Conservation (phyloP, 2,888 invertebrate genomes). For the Andrena marginata region DNA sequence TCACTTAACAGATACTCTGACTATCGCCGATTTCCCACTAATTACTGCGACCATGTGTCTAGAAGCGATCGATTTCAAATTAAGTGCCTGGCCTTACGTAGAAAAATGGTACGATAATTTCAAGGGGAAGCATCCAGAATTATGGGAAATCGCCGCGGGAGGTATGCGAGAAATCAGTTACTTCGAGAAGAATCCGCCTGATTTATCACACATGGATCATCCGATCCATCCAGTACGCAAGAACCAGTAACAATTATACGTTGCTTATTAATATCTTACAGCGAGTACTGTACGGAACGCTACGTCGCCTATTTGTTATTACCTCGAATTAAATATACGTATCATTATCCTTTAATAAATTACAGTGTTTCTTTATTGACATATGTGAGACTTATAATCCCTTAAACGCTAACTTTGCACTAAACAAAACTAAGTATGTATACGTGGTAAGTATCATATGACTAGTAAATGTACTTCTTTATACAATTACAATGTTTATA, state of each 20-base stretch:
- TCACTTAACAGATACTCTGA: constrained; percentile 86
- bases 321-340: not conserved
- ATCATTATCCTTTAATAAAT: constrained; percentile 38
- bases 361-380: constrained; percentile 51
- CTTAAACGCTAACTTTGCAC: constrained; percentile 33
- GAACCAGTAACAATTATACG: constrained; percentile 52
- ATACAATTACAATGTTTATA: constrained; percentile 25
- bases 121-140: constrained; percentile 88
- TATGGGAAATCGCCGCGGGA: constrained; percentile 90
- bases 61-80: constrained; percentile 90
- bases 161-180: constrained; percentile 90
- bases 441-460: constrained; percentile 10
- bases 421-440: constrained; percentile 17
- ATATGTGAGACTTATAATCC: constrained; percentile 19
- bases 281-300: not conserved
- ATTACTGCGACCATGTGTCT: constrained; percentile 90
- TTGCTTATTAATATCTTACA: not conserved
- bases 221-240: constrained; percentile 91
- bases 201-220: constrained; percentile 89
- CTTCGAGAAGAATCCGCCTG: constrained; percentile 91
- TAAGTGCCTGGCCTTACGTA: constrained; percentile 87
- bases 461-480: constrained; percentile 16
- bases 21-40: constrained; percentile 92
- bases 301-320: not conserved
- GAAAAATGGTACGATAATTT: constrained; percentile 90